Base-by-base conservation (phyloP, 1,140 invertebrate species). In the Hesperophylax magnus region DNA sequence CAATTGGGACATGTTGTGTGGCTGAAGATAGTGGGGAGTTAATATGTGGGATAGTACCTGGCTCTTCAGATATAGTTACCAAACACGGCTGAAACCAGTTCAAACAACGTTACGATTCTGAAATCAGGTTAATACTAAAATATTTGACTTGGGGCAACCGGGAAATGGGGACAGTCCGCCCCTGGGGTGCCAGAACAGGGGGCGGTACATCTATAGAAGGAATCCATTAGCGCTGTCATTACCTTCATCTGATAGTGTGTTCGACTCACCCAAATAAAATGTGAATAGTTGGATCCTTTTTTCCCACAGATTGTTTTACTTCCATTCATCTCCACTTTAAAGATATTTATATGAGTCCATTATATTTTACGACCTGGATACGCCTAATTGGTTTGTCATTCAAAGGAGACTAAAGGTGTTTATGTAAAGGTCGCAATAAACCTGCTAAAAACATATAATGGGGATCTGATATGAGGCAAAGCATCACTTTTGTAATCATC, bases 211-310 rank as follows among this genome's bases (percentile, higher is more conserved):
- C 6, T 18, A 17, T 20, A 31, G 24, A 34, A 31, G 69, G 69
- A 20, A 11, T 20, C 69, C 69, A 72, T 72, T 72, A 72, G 47
- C 39, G 69, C 47, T 69, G 69, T 72, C 69, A 69, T 72, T 72
- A 72, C 67, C 52, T 71, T 52, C 69, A 27, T 53, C 69, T 22
- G 47, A 72, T 24, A 72, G 20, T 53, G 69, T 54, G 61, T 52
- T 71, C 27, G 69, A 72, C 69, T 72, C 69, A 72, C 22, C 52
- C 7, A 72, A 72, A 67, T 67, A 67, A 67, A 67, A 72, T 72
- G 52, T 53, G 69, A 72, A 72, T 72, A 20, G 18, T 53, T 24
- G 52, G 69, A 27, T 72, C 69, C 47, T 24, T 15, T 54, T 22
- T 72, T 72, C 69, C 47, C 69, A 72, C 52, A 18, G 69, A 39